Evolutionary conservation across 2,888 invertebrate species (phyloP), one percentile per base, ranked within the genome.

Genomic region (Amphipyra berbera): DNA sequence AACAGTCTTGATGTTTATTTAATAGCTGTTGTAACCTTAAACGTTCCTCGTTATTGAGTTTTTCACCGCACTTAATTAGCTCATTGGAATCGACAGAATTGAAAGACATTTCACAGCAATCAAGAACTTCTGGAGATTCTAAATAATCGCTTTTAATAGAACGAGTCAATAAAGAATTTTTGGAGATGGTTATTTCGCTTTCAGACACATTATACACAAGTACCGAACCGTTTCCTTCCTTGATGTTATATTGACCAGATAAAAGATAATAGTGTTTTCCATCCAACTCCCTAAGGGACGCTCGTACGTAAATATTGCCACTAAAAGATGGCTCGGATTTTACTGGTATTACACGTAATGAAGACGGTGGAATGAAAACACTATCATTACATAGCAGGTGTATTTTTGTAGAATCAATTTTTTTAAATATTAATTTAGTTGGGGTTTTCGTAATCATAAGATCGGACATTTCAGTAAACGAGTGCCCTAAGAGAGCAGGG

Each of bases 361-460:
- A 6, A 35, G 12, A 15, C 2, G 5, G 5, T 4, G 33, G 12
- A 14, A 53, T 44, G 3, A 12, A 14, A 8, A n/a, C 14, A 33
- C 44, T 35, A 8, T 5, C 10, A 12, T n/a, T 0, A 0, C 2
- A 9, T 33, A 42, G 13, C 6, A 52, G 9, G 13, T 13, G 2
- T 33, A 52, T 3, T 37, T 54, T 54, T n/a, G 5, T 37, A 2
- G n/a, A 7, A 2, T 8, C 9, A n/a, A 35, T 42, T 21, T 13
- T 40, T 33, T 50, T 4, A n/a, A 58, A 45, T 45, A 12, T 37
- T 0, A 58, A 2, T 6, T 27, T 9, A 38, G 12, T 9, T 0
- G 58, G 58, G 0, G 58, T 58, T 10, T 58, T 58, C 5, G 15
- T 50, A 6, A 57, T 57, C 1, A 47, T 2, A 13, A 57, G 27